A percentile compares a stretch with the other conserved stretches of the same genome.
Evolutionary conservation across 2,113 vertebrate genomes (phyloP).

Genomic region (Morone saxatilis): DNA sequence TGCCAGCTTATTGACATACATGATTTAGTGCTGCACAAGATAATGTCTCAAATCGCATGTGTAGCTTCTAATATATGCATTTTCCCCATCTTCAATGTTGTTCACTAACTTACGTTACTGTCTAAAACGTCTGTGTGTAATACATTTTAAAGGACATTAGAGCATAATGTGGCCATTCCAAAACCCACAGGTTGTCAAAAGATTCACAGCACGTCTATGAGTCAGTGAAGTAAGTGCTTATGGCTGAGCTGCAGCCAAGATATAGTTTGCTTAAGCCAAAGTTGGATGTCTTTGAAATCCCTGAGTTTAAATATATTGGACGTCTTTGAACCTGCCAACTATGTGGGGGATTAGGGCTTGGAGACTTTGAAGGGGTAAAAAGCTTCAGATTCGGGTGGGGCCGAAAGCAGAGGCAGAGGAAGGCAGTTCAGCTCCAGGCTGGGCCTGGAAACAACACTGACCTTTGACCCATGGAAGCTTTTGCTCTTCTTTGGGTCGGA

Average conservation of each 20-base stretch:
- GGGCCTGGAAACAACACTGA: slow-evolving; percentile 71
- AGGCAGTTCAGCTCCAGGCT: slow-evolving; percentile 15
- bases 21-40: slow-evolving; percentile 41
- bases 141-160: background rate
- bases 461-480: slow-evolving; percentile 89
- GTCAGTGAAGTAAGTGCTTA: slow-evolving; percentile 6
- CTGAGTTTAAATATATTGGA: slow-evolving; percentile 58
- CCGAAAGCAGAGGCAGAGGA: background rate
- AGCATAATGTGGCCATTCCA: background rate
- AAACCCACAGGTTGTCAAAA: slow-evolving; percentile 2
- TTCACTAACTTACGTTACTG: background rate
- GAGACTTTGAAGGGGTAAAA: slow-evolving; percentile 56
- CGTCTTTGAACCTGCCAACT: slow-evolving; percentile 68
- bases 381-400: slow-evolving; percentile 12
- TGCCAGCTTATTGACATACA: slow-evolving; percentile 47
- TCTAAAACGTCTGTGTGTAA: background rate
- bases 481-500: slow-evolving; percentile 91
- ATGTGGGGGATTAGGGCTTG: slow-evolving; percentile 49
- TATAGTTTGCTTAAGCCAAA: slow-evolving; percentile 38
- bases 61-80: background rate
- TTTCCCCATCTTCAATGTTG: background rate
- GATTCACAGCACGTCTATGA: slow-evolving; percentile 1
- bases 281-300: slow-evolving; percentile 56
- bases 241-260: slow-evolving; percentile 27
- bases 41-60: slow-evolving; percentile 10